These are phyloP conservation scores for Pachliopta kotzebuea DNA, from an alignment of 2,888 invertebrate species.

Conservation along the genomic window DNA sequence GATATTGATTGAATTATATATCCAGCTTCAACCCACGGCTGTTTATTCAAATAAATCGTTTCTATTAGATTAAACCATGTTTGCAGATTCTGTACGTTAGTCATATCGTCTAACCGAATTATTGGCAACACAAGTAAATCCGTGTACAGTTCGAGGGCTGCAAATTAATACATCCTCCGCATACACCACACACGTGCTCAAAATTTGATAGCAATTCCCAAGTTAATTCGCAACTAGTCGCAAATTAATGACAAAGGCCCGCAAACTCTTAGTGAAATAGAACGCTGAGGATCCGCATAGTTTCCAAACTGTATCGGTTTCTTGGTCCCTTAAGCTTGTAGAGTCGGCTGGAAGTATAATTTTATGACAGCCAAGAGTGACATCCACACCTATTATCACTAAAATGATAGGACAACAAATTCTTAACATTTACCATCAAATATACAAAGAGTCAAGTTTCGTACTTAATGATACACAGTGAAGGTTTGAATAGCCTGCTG, in stretches of 20 bases:
- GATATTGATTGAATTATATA: too few relatives aligned
- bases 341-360: conserved; percentile 31
- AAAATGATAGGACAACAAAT: too few relatives aligned
- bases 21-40: too few relatives aligned
- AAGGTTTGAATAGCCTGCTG: too few relatives aligned
- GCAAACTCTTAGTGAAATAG: conserved; percentile 33
- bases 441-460: too few relatives aligned
- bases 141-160: neutral
- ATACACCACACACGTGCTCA: neutral
- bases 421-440: too few relatives aligned
- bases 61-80: too few relatives aligned
- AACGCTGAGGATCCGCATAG: conserved; percentile 43
- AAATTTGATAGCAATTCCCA: conserved; percentile 14
- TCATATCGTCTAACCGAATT: too few relatives aligned
- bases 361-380: neutral
- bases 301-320: conserved; percentile 42
- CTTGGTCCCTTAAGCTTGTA: conserved; percentile 36
- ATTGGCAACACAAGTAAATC: neutral
- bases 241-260: conserved; percentile 46
- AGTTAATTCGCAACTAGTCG: conserved; percentile 30
- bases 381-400: neutral
- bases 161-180: conserved; percentile 4
- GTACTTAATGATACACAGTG: too few relatives aligned
- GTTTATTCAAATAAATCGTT: too few relatives aligned
- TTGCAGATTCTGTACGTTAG: too few relatives aligned